A percentile compares a stretch with the other conserved stretches of the same genome.
Conservation (phyloP, 1,140 invertebrate genomes). For the Drosophila pseudoananassae region DNA sequence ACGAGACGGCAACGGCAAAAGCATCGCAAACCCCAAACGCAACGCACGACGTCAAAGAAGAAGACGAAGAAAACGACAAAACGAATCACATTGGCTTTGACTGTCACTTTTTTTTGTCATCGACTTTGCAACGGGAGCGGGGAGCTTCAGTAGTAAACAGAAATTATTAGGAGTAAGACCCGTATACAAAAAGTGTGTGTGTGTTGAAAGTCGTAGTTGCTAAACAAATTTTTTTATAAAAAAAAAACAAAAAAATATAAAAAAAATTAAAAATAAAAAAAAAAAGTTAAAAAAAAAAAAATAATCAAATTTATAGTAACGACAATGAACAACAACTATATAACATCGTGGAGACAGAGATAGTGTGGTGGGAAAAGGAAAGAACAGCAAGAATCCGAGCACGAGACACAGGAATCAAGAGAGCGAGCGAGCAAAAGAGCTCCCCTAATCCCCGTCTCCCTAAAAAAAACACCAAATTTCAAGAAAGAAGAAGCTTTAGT, state of each 20-base stretch:
- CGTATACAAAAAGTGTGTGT: background rate
- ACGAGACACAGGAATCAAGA: background rate
- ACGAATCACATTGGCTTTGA: slow-evolving; percentile 1
- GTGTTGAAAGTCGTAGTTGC: slow-evolving; percentile 6
- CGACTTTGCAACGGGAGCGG: background rate
- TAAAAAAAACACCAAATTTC: background rate
- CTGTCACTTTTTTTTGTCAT: slow-evolving; percentile 1
- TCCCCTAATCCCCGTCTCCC: background rate
- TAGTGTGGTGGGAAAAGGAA: background rate
- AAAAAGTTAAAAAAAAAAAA: slow-evolving; percentile 31
- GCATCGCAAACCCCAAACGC: background rate
- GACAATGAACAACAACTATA: slow-evolving; percentile 7
- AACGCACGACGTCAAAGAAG: background rate
- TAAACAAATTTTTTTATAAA: too few species aligned
- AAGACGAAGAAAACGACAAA: background rate
- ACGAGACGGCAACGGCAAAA: too few species aligned
- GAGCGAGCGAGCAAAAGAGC: background rate
- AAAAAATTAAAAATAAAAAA: slow-evolving; percentile 9
- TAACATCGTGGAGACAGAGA: slow-evolving; percentile 3
- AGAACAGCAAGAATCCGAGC: background rate
- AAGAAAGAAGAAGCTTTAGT: background rate
- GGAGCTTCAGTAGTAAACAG: slow-evolving; percentile 9
- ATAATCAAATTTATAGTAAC: background rate
- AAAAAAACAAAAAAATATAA: slow-evolving; percentile 20
- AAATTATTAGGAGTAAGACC: slow-evolving; percentile 26